phyloP scores from a whole-genome alignment of 2,113 vertebrate genomes.

The Ammodytes marinus region DNA sequence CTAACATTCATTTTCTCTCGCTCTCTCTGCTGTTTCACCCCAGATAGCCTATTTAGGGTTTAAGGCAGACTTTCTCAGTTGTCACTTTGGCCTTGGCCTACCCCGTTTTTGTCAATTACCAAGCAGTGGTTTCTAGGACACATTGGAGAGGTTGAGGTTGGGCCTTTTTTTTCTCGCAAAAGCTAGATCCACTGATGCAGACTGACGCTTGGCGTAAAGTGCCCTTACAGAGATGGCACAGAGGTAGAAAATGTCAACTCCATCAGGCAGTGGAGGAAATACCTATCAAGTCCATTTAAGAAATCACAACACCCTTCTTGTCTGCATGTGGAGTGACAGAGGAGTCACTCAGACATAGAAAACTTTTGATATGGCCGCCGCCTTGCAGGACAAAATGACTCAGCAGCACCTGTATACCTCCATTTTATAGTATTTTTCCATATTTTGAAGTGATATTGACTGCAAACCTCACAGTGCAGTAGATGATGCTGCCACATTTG shows the following conservation, averaged over 20 bases:
- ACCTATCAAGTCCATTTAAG: conserved; percentile 69
- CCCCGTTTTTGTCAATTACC: conserved; percentile 63
- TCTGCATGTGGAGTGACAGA: conserved; percentile 56
- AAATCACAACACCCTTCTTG: conserved; percentile 30
- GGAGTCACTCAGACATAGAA: conserved; percentile 41
- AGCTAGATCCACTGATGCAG: conserved; percentile 64
- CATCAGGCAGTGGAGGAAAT: conserved; percentile 70
- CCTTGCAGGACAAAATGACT: conserved; percentile 51
- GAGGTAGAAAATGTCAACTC: conserved; percentile 72
- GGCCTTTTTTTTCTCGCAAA: conserved; percentile 30
- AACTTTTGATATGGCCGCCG: conserved; percentile 35
- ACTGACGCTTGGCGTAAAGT: conserved; percentile 73
- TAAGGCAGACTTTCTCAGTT: conserved; percentile 27
- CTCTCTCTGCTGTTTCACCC: conserved; percentile 26
- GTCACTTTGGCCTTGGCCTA: conserved; percentile 37
- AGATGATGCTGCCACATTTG: conserved; percentile 6
- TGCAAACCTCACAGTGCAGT: background rate
- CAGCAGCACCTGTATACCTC: conserved; percentile 59
- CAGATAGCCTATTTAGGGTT: conserved; percentile 44
- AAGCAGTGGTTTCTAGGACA: conserved; percentile 48
- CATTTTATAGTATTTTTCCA: conserved; percentile 31
- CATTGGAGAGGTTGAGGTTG: conserved; percentile 57
- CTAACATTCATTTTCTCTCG: conserved; percentile 21
- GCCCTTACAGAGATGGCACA: conserved; percentile 64
- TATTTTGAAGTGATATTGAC: conserved; percentile 2